phyloP scores from a whole-genome alignment of 2,113 vertebrate species.

The Columba janthina region DNA sequence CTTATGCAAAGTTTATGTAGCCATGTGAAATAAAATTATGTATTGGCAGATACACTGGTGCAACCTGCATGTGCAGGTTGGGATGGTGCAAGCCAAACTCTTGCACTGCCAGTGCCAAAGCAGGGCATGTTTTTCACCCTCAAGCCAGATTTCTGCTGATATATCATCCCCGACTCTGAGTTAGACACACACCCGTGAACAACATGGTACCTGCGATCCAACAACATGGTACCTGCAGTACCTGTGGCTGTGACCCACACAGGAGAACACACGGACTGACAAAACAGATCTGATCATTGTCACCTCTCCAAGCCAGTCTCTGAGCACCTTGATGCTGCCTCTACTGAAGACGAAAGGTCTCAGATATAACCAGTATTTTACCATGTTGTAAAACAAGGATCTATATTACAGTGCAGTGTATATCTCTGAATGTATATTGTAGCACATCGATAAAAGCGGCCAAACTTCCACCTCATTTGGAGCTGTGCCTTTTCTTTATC shows the following conservation, averaged over 20 bases:
- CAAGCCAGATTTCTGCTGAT: not conserved
- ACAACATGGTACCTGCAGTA: rapidly evolving
- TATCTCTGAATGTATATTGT: not conserved
- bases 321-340: not conserved
- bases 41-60: rapidly evolving
- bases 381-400: not conserved
- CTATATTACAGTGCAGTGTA: not conserved
- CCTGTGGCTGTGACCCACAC: not conserved
- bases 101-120: not conserved
- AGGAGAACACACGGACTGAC: rapidly evolving
- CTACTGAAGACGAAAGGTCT: not conserved
- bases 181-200: not conserved
- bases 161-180: not conserved
- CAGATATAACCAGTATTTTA: not conserved
- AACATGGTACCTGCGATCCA: rapidly evolving
- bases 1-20: rapidly evolving
- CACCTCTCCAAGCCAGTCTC: not conserved
- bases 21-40: not conserved
- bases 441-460: conserved; percentile 13
- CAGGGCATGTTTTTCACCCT: rapidly evolving
- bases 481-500: conserved; percentile 11
- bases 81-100: not conserved
- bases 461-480: conserved; percentile 40
- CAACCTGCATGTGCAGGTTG: rapidly evolving
- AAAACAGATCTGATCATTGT: rapidly evolving